Evolutionary conservation across 1,140 invertebrate genomes (phyloP).

Genomic region (Matsumurasca onukii): DNA sequence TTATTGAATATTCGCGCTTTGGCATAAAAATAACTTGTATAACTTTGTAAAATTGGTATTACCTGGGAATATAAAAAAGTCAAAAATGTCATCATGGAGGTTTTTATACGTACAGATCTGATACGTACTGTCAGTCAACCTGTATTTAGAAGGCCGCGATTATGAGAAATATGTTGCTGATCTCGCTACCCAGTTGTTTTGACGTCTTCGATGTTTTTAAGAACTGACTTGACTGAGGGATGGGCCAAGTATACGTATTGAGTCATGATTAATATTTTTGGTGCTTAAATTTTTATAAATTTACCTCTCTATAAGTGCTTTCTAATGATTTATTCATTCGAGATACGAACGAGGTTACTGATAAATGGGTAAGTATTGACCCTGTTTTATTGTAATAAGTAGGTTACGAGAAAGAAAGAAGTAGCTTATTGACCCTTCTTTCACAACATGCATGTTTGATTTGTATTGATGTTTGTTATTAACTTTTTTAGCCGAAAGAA

Average conservation of each 20-base stretch:
- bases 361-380: constrained; percentile 19
- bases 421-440: no score
- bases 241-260: neutral
- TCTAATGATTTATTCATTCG: neutral
- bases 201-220: neutral
- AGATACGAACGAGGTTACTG: neutral
- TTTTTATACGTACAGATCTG: no score
- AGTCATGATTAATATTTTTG: neutral
- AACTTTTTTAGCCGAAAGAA: constrained; percentile 48
- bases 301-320: neutral
- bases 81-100: no score
- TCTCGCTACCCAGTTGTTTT: neutral
- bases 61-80: no score
- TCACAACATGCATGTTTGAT: neutral
- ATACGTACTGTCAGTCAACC: no score
- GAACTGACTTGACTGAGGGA: neutral
- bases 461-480: neutral
- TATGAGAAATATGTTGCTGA: no score
- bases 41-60: no score
- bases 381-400: neutral
- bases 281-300: neutral
- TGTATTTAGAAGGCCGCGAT: no score
- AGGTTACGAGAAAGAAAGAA: neutral
- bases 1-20: no score
- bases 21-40: no score